Evolutionary conservation across 2,888 invertebrate genomes (phyloP).

Genomic region (Drepanosiphum platanoidis): DNA sequence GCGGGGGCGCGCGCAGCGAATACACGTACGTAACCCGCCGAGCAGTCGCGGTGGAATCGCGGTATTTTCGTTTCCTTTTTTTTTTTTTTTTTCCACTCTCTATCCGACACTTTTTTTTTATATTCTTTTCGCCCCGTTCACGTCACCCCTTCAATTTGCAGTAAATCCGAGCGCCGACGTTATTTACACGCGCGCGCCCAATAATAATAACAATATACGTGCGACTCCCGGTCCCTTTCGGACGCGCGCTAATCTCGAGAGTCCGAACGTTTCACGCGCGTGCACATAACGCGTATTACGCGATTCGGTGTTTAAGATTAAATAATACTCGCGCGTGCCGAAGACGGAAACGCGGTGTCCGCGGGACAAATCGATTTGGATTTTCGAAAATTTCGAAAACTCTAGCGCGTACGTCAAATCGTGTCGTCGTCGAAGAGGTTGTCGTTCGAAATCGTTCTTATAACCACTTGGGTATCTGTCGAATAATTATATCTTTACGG

Average conservation of each 20-base stretch:
- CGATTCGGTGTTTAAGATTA: not conserved
- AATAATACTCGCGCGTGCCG: too few relatives aligned
- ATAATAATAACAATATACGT: not conserved
- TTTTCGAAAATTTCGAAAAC: too few relatives aligned
- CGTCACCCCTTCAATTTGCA: conserved; percentile 44
- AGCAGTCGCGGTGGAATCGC: conserved; percentile 1
- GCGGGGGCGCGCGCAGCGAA: not conserved
- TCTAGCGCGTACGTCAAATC: too few relatives aligned
- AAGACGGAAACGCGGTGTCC: too few relatives aligned
- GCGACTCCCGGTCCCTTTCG: not conserved
- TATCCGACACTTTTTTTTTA: not conserved
- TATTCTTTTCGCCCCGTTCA: not conserved
- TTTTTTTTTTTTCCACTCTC: not conserved
- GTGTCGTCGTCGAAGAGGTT: too few relatives aligned
- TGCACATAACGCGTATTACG: not conserved
- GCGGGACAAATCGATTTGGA: too few relatives aligned
- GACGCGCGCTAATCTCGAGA: not conserved
- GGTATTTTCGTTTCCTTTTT: conserved; percentile 15
- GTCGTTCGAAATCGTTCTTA: too few relatives aligned
- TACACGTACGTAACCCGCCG: not conserved
- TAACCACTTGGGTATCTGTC: too few relatives aligned
- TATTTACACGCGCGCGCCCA: conserved; percentile 2
- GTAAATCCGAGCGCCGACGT: conserved; percentile 42
- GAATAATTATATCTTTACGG: too few relatives aligned
- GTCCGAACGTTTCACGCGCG: not conserved